A percentile compares a stretch with the other conserved stretches of the same genome.
Conservation (phyloP, 1,140 invertebrate genomes). For the Drosophila sulfurigaster region DNA sequence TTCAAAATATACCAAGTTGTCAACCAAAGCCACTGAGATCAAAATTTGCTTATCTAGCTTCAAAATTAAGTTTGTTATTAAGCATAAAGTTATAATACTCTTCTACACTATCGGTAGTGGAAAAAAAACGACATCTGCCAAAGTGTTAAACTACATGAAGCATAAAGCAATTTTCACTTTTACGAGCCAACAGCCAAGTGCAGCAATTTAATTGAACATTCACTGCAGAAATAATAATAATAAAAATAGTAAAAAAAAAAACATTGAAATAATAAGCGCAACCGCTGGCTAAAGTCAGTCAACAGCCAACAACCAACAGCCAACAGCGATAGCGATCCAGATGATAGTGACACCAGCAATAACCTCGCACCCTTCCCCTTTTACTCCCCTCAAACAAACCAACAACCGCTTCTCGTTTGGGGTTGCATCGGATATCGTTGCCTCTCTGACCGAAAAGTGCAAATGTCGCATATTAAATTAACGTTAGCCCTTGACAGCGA, state of each 20-base stretch:
- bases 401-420: background rate
- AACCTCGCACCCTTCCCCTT: background rate
- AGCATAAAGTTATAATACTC: too few species aligned
- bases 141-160: constrained; percentile 23
- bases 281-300: constrained; percentile 2
- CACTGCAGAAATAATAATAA: constrained; percentile 44
- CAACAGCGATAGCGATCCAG: constrained; percentile 8
- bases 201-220: constrained; percentile 70
- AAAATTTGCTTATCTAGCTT: too few species aligned
- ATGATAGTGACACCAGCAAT: constrained; percentile 7
- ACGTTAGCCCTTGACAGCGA: constrained; percentile 55
- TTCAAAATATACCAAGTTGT: too few species aligned
- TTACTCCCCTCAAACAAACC: background rate
- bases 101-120: too few species aligned
- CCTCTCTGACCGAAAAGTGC: constrained; percentile 69
- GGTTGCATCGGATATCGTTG: constrained; percentile 16
- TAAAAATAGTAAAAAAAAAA: background rate
- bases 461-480: constrained; percentile 82
- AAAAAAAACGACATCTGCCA: background rate
- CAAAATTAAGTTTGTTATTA: too few species aligned
- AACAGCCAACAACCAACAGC: background rate
- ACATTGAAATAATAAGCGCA: constrained; percentile 23
- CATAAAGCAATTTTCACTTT: constrained; percentile 25
- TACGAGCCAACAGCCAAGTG: constrained; percentile 54
- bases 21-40: too few species aligned